Base-by-base conservation (phyloP, 2,888 invertebrate species). In the Drosophila austrosaltans region DNA sequence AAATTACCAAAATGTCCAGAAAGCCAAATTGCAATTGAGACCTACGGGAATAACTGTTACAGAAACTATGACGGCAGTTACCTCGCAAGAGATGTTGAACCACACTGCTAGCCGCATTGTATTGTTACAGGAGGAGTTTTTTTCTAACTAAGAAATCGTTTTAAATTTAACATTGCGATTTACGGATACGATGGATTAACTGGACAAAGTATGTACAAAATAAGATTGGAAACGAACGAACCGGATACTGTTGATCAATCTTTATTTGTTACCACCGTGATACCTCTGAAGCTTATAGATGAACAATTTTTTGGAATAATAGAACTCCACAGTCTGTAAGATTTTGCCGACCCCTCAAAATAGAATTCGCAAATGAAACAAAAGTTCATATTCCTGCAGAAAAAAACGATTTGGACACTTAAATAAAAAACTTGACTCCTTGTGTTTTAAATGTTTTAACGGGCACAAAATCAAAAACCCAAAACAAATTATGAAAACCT, bases 151-250 rank as follows among this genome's bases (percentile, higher is more conserved):
- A 32, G 20, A 48, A 64, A 58, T 10, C 25, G 40, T 59, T 36
- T 10, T 25, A 28, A 65, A 28, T 53, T 22, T 65, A 16, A 65
- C 39, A 65, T 59, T 53, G 59, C 59, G 30, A 61, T 36, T 32
- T 61, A 53, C 36, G 53, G 61, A 61, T 61, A 16, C 32, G 61
- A 61, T 20, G 61, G 61, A 53, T 30, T 59, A 30, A 53, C 65
- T 53, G 59, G 58, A 48, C 64, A 64, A 58, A 64, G 58, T 39
- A 64, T 48, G 39, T 28, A 28, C 4, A 28, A 28, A 28, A 28
- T 28, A 28, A 28, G 28, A 28, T 28, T 28, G 2, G 28, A 28
- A 28, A 28, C 28, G 28, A 28, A 28, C 28, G 28, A 28, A 28
- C 28, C 28, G 28, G 28, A 28, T 65, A 65, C 40, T 42, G 20